Evolutionary conservation across 2,797 vertebrate genomes (phyloP).

Genomic region (Trachops cirrhosus): DNA sequence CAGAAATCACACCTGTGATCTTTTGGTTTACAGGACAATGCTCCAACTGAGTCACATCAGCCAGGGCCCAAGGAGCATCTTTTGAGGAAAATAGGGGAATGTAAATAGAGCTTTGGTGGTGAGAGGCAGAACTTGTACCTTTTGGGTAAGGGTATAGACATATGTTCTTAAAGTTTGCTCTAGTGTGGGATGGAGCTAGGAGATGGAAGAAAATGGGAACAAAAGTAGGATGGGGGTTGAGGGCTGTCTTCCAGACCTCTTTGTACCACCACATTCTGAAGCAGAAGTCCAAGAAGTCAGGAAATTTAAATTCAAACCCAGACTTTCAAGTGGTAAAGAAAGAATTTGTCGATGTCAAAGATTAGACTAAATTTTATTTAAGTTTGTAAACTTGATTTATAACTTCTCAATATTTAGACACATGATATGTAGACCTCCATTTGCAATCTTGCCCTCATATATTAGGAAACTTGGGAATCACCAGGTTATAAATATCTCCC

Average conservation of each 20-base stretch:
- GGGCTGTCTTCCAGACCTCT: not conserved
- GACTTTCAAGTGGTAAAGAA: not conserved
- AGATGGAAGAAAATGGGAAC: not conserved
- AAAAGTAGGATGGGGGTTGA: not conserved
- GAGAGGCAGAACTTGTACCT: not conserved
- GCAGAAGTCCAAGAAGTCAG: not conserved
- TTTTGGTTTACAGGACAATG: too few species aligned
- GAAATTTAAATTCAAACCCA: conserved; percentile 14
- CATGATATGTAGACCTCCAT: not conserved
- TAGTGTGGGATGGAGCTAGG: not conserved
- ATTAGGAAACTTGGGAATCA: not conserved
- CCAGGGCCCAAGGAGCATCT: not conserved
- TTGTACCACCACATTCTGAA: not conserved
- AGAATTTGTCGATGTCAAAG: not conserved
- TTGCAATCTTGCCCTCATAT: not conserved
- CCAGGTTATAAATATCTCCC: not conserved
- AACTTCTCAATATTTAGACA: not conserved
- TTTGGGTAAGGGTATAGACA: not conserved
- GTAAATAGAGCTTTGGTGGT: not conserved
- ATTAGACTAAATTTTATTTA: not conserved
- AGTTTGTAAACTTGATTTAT: not conserved
- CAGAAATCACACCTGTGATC: too few species aligned
- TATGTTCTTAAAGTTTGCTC: not conserved
- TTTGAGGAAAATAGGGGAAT: not conserved
- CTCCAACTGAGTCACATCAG: too few species aligned